Evolutionary conservation across 2,797 vertebrate genomes (phyloP), one percentile per base, ranked within the genome.

Genomic region (Cyclura pinguis): DNA sequence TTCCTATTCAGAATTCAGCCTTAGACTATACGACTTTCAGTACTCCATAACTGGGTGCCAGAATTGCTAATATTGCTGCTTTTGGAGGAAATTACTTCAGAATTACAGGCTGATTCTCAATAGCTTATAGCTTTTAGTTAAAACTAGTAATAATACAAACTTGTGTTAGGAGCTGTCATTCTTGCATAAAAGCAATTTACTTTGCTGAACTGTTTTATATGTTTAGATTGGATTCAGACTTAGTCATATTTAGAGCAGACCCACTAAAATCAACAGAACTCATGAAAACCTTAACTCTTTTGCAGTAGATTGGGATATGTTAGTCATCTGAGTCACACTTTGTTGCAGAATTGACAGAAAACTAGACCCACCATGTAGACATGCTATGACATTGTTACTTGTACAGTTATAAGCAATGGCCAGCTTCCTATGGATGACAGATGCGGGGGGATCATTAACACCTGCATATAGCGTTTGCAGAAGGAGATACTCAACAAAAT

Each of bases 41-140:
- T 50, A 78, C 27, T 64, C 57, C 22, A 78, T 24, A 89, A 64
- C 74, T 80, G 10, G 32, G 32, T 69, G 62, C 9, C 1, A 52
- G 20, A 80, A 64, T 47, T 35, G 29, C 29, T 67, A 32, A n/a
- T 57, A 74, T n/a, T 59, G 13, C 4, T 22, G 13, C 24, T 77
- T 50, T 6, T 27, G 42, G n/a, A 67, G 20, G 24, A 82, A 86
- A 86, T 76, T 14, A 85, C 47, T 62, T 82, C 50, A 89, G 59
- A 16, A 80, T 85, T 42, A 84, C 78, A 89, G 38, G 80, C 57
- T 91, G 27, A 5, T 87, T 92, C 67, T 92, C 94, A 47, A 47
- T 92, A 59, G 92, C 81, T 93, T 76, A 69, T 6, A 32, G 91
- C 72, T 91, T 27, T 95, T 87, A 94, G 90, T 93, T 95, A 27